Base-by-base conservation (phyloP, 2,113 vertebrate species). In the Strix uralensis region DNA sequence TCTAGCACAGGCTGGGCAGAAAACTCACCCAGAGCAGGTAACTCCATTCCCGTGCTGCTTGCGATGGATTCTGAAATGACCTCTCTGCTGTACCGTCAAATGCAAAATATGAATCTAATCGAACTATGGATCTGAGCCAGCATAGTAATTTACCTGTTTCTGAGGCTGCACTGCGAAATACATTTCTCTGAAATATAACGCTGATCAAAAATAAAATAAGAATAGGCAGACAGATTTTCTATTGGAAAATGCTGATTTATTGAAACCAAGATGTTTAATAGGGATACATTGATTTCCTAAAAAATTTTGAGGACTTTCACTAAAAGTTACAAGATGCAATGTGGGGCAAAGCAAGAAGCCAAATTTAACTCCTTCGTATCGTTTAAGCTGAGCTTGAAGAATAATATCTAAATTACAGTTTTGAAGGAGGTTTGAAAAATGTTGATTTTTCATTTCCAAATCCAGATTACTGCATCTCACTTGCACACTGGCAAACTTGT, bases 211-310 rank as follows among this genome's bases (percentile, higher is more conserved):
- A 91, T 88, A 94, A 96, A 97, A 86, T 92, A 96, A 95, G 93
- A 97, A 97, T 92, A 94, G 87, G 93, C 81, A 96, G 92, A 91
- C 73, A 93, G 93, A 77, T 92, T 86, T 92, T 91, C 93, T 96
- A 94, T 94, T 94, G 94, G 87, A 97, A 96, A 95, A 96, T 61
- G 71, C 74, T 94, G 96, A 96, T 97, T 93, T 96, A 97, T 86
- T 81, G 93, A 90, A 96, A 91, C 66, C 51, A 38, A 57, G 82
- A 51, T n/a, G 58, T 80, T 96, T 94, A 95, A 90, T 80, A 92
- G 54, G 78, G n/a, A 90, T 91, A 77, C 63, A 95, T 69, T 38
- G 92, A 94, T 94, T 93, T 87, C 88, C 80, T 93, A 27, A 87
- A 92, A 88, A 88, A 62, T 3, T n/a, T 36, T n/a, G 73, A 85